Evolutionary conservation across 1,140 invertebrate species (phyloP).

Genomic region (Pseudachorutes palmiensis): DNA sequence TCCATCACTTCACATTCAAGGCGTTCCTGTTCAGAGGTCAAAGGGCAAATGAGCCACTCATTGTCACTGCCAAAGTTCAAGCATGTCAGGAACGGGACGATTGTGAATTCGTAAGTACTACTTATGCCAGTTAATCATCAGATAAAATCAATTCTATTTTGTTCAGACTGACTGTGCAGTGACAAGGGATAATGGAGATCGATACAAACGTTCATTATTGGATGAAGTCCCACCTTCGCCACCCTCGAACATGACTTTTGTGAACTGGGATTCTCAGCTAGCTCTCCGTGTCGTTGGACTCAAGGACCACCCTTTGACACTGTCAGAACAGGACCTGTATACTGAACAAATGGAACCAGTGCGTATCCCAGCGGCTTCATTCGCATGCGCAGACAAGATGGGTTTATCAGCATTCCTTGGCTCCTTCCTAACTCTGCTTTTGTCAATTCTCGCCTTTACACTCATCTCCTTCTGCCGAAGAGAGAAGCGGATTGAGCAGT

Average conservation of each 20-base stretch:
- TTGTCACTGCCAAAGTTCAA: constrained; percentile 36
- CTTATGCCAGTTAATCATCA: background rate
- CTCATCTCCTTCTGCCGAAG: constrained; percentile 11
- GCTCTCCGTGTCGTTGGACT: constrained; percentile 34
- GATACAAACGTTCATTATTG: constrained; percentile 22
- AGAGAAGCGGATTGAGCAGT: background rate
- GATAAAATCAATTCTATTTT: background rate
- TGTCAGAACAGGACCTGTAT: constrained; percentile 26
- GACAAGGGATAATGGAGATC: background rate
- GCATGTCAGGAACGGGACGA: constrained; percentile 34
- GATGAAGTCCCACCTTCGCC: background rate
- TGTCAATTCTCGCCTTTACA: constrained; percentile 18
- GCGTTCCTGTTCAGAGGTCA: constrained; percentile 38
- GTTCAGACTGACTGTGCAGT: background rate
- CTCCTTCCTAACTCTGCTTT: constrained; percentile 18
- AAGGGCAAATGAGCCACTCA: constrained; percentile 35
- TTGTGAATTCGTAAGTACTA: constrained; percentile 14
- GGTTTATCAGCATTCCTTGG: constrained; percentile 21
- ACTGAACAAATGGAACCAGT: background rate
- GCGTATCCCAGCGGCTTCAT: background rate
- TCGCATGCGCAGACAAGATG: constrained; percentile 31
- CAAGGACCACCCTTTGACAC: constrained; percentile 28
- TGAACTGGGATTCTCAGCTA: constrained; percentile 29
- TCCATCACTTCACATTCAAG: constrained; percentile 37
- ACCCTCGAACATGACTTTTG: constrained; percentile 25